Conservation (phyloP, 2,113 vertebrate species). For the Okapia johnstoni region DNA sequence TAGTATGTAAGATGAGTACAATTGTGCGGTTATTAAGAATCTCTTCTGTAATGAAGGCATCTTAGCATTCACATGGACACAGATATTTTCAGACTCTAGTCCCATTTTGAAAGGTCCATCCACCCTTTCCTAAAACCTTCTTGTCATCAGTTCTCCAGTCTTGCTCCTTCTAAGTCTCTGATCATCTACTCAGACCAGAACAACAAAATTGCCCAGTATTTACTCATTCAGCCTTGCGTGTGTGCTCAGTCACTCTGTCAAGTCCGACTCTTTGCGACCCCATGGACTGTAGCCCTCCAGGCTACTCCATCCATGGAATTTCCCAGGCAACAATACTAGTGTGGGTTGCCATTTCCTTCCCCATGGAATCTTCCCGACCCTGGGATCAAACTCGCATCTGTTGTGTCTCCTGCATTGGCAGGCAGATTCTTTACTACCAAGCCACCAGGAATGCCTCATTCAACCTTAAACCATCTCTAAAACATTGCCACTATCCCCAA, state of each 20-base stretch:
- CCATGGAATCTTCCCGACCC: neutral
- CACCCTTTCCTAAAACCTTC: neutral
- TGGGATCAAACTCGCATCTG: fast-evolving
- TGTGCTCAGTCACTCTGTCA: neutral
- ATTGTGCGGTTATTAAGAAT: neutral
- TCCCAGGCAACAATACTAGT: neutral
- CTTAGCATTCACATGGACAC: neutral
- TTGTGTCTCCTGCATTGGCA: neutral
- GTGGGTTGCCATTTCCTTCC: neutral
- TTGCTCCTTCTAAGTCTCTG: neutral
- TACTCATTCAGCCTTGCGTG: neutral
- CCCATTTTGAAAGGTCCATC: neutral
- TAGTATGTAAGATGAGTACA: neutral
- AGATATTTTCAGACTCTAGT: neutral
- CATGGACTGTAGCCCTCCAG: neutral
- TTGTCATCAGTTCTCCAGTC: neutral
- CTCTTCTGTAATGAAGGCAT: neutral
- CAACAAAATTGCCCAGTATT: neutral
- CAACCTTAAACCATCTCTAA: neutral
- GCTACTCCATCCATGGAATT: neutral
- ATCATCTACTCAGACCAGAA: neutral
- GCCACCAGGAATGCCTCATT: neutral
- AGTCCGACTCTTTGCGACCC: fast-evolving
- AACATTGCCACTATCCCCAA: neutral
- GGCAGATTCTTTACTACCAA: neutral